These are phyloP conservation scores for Epicampocera succincta DNA, from an alignment of 2,888 invertebrate genomes.

Conservation along the genomic window DNA sequence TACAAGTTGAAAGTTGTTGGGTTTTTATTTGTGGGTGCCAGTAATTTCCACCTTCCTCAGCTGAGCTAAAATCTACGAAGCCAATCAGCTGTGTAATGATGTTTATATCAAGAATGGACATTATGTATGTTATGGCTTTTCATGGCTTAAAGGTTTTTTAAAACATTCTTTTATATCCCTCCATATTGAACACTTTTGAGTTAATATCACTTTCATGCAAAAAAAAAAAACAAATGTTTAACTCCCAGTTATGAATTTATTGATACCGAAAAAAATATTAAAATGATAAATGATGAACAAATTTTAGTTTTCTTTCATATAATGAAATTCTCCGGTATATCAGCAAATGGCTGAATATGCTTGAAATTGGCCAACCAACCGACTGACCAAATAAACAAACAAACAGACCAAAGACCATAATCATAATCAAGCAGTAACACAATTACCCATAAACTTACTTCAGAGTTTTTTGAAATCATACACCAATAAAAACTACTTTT, in stretches of 20 bases:
- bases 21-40: too few relatives aligned
- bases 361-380: conserved; percentile 29
- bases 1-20: too few relatives aligned
- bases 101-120: too few relatives aligned
- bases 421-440: conserved; percentile 24
- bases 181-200: too few relatives aligned
- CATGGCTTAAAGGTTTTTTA: too few relatives aligned
- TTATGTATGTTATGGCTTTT: too few relatives aligned
- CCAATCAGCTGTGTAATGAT: too few relatives aligned
- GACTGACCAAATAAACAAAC: conserved; percentile 23
- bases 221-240: conserved; percentile 18
- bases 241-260: conserved; percentile 51
- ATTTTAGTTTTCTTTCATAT: background rate
- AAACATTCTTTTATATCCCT: too few relatives aligned
- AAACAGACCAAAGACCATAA: background rate
- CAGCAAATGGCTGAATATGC: background rate
- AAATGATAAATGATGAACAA: conserved; percentile 11
- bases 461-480: background rate
- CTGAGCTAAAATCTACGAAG: too few relatives aligned
- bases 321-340: conserved; percentile 10
- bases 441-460: conserved; percentile 19
- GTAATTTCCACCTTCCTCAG: too few relatives aligned
- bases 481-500: background rate
- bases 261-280: conserved; percentile 27
- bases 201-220: conserved; percentile 30